Base-by-base conservation (phyloP, 2,888 invertebrate species). In the Hyalella azteca region DNA sequence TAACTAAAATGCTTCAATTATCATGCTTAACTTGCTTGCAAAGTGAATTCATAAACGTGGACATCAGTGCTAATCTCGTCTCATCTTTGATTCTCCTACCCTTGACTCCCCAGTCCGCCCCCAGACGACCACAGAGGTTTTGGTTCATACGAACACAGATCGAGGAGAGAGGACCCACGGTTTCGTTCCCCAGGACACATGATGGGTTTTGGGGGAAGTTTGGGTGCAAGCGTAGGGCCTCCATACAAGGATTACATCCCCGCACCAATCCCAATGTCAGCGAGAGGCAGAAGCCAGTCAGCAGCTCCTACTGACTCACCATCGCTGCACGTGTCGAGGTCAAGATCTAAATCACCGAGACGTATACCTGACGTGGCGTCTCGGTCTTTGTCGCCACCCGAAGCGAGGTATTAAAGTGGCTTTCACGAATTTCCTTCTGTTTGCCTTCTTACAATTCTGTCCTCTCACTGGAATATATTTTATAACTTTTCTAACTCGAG, bases 321-420 rank as follows among this genome's bases (percentile, higher is more conserved):
- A 60, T 90, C 90, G 85, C 88, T 90, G 83, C 91, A 90, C 87
- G 76, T 83, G 60, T 87, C 88, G 80, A 90, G 93, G 82, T 92
- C 92, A 78, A 91, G 93, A 86, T 94, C 94, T 88, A 94, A 93
- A 89, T 94, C 94, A 86, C 95, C 95, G 85, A 90, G 92, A 78
- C 89, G 91, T 80, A 89, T 88, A 39, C 89, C 89, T 83, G 91
- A 91, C 87, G 91, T 85, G 73, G 85, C 85, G 39, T 87, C 93
- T 82, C 91, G 95, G 86, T 94, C 94, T 86, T 90, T 94, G 85
- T 95, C 95, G 81, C 95, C 95, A 79, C 94, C 94, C 79, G 93
- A 93, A 87, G 92, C 91, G 87, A 89, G 91, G 88, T 89, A 89
- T 86, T 48, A 29, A 48, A 50, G n/a, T n/a, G n/a, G n/a, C n/a